Base-by-base conservation (phyloP, 1,140 invertebrate genomes). In the Trichonephila clavipes region DNA sequence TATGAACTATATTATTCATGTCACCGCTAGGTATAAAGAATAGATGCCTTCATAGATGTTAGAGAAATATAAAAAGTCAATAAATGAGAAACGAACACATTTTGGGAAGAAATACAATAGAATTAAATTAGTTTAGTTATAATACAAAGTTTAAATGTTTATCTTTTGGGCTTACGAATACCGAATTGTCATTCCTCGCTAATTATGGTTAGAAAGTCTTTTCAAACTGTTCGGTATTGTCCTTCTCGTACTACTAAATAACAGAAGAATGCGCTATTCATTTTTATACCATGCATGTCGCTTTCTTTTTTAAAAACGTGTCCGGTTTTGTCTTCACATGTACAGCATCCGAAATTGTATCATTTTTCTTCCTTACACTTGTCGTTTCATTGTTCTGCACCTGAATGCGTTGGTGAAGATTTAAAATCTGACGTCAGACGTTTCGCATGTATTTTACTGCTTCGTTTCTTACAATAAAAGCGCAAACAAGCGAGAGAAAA, bases 401-500 rank as follows among this genome's bases (percentile, higher is more conserved):
- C 14, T 34, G 72, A 77, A 77, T 40, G 12, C 69, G 24, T 19
- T 4, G 1, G 1, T 77, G 6, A 64, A 64, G 62, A 64, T 64
- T 64, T 18, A 2, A 64, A 18, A 14, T 69, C 21, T 77, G 72
- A 77, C 72, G 72, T 34, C 72, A 34, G 34, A 0, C 18, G 18
- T 77, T 77, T 40, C 34, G 16, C 72, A 77, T 77, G 16, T 18
- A 40, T 40, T 77, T 77, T 77, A 40, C 28, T 19, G 72, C 72
- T 77, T 16, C 72, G 34, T 77, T 77, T 77, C 72, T 14, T 34
- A 14, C 28, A 28, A 77, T 34, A 77, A 77, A 77, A 28, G 72
- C 28, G 28, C 24, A 77, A 77, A 77, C 72, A 77, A 77, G 72
- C 72, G 72, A 77, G 62, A 64, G 16, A 28, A 77, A 77, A 77